Evolutionary conservation across 2,888 invertebrate genomes (phyloP).

Genomic region (Drosophila anomalipes): DNA sequence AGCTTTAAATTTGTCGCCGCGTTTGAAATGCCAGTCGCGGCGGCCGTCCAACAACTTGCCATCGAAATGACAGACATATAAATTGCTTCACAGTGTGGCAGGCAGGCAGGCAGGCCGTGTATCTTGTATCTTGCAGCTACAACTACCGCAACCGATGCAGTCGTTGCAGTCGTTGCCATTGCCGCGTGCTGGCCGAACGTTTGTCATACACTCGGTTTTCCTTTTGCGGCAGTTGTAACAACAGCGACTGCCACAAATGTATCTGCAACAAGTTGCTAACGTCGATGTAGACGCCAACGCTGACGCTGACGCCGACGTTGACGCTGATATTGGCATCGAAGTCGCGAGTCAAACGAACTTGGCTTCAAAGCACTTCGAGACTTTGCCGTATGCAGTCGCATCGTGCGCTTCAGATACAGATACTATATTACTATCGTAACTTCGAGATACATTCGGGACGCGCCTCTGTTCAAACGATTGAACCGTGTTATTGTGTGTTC

Average conservation of each 20-base stretch:
- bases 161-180: not conserved
- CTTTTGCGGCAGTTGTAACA: conserved; percentile 70
- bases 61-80: conserved; percentile 76
- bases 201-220: conserved; percentile 79
- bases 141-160: conserved; percentile 14
- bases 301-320: conserved; percentile 15
- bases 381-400: conserved; percentile 77
- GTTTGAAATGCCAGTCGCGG: conserved; percentile 50
- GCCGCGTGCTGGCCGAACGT: conserved; percentile 75
- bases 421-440: conserved; percentile 30
- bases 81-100: conserved; percentile 64
- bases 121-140: conserved; percentile 70
- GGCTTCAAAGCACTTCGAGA: conserved; percentile 75
- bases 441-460: conserved; percentile 46
- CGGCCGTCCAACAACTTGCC: conserved; percentile 59
- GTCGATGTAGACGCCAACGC: conserved; percentile 14
- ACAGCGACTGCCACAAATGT: conserved; percentile 65
- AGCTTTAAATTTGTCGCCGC: conserved; percentile 77
- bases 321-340: conserved; percentile 20
- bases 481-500: conserved; percentile 7
- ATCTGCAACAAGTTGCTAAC: conserved; percentile 81
- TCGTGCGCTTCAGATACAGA: conserved; percentile 46
- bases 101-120: conserved; percentile 47
- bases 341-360: conserved; percentile 64
- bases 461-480: conserved; percentile 40